Base-by-base conservation (phyloP, 2,888 invertebrate species). In the Cistogaster globosa region DNA sequence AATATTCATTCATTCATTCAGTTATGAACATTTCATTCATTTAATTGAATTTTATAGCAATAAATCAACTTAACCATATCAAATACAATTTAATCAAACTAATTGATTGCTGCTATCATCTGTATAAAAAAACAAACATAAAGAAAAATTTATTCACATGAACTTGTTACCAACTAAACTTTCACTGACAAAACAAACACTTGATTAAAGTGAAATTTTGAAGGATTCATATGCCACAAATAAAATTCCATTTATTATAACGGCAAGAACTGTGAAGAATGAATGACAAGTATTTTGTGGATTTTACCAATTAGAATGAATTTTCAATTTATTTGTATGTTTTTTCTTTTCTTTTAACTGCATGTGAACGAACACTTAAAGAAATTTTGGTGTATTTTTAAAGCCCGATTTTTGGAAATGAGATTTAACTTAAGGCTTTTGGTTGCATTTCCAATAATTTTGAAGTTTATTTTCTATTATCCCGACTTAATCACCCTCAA, bases 281-380 rank as follows among this genome's bases (percentile, higher is more conserved):
- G 58, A 76, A 38, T 67, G 76, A 67, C 67, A 67, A 67, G 76
- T 58, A 22, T 67, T 76, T 76, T 76, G 57, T 38, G 76, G 67
- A 67, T 76, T 67, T 58, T 16, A 48, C 48, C 48, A 76, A 58
- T 74, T 55, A 48, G 58, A 58, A 48, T 51, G 12, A 58, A 67
- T 16, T 58, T 67, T 57, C 26, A 2, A 0, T 32, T 32, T 32
- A 32, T 32, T 32, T 32, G 42, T 42, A 6, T 42, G 6, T 5
- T 32, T 32, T 32, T 32, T 32, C 6, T 32, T 32, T n/a, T 75
- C 42, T 45, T 75, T 22, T 11, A 60, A 32, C 32, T 60, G 16
- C 20, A 45, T 38, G 53, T 18, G 14, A 20, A 16, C 0, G 5
- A 38, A 65, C 55, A 57, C 45, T 32, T 18, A 18, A 62, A 12